A percentile compares a stretch with the other conserved stretches of the same genome.
These are phyloP conservation scores for Podiceps cristatus DNA, from an alignment of 2,113 vertebrate species.

Conservation along the genomic window DNA sequence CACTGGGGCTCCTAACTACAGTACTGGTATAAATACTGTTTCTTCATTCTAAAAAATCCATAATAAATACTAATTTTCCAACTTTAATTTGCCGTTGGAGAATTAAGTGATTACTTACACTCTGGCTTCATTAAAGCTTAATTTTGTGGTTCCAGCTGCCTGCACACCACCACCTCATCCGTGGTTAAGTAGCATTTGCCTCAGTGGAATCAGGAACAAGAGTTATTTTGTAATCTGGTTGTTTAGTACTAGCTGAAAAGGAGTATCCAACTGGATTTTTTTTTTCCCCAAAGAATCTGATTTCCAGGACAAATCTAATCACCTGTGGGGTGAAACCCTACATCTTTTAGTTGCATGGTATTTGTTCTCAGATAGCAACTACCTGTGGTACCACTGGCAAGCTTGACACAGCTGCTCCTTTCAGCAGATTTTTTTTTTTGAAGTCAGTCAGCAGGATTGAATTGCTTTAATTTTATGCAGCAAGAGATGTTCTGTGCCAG, in stretches of 20 bases:
- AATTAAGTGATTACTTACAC: neutral
- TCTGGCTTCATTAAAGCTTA: neutral
- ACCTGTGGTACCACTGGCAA: neutral
- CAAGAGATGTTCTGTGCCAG: neutral
- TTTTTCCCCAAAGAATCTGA: neutral
- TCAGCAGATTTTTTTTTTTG: neutral
- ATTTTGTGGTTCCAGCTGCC: neutral
- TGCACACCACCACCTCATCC: neutral
- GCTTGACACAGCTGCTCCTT: neutral
- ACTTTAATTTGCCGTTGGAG: neutral
- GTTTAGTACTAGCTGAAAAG: neutral
- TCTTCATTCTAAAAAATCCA: neutral
- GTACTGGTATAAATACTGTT: neutral
- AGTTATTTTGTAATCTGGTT: neutral
- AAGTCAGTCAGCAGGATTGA: neutral
- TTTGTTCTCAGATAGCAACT: neutral
- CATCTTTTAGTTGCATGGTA: neutral
- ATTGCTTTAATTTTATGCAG: neutral
- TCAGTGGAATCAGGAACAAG: neutral
- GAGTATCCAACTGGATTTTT: neutral
- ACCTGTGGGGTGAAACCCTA: accelerated
- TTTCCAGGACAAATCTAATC: neutral
- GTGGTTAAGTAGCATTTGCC: neutral
- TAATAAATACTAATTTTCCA: neutral
- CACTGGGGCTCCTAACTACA: neutral